phyloP scores from a whole-genome alignment of 1,140 invertebrate genomes.

The Plutomurus gul region DNA sequence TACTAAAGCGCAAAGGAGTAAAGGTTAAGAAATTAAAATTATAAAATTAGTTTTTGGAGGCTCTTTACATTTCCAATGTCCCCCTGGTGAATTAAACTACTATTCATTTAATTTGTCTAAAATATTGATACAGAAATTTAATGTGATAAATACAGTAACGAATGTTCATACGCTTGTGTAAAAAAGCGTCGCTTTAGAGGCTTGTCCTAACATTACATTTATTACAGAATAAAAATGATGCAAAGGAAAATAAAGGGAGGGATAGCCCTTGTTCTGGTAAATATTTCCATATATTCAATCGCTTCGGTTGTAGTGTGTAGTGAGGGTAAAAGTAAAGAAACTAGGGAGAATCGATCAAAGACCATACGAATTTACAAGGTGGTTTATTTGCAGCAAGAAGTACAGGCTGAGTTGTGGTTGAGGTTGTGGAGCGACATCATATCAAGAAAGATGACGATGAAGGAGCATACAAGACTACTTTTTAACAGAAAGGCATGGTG shows the following conservation, averaged over 20 bases:
- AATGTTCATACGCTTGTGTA: neutral
- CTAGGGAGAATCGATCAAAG: slow-evolving; percentile 23
- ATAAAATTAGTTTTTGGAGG: no score
- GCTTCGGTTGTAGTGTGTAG: neutral
- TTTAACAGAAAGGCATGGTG: neutral
- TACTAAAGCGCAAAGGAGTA: no score
- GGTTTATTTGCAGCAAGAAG: neutral
- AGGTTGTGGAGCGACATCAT: no score
- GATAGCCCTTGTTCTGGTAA: neutral
- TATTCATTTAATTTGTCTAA: neutral
- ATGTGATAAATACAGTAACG: no score
- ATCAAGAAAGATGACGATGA: no score
- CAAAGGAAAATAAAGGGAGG: neutral
- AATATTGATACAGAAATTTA: neutral
- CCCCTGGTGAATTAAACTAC: no score
- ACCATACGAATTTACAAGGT: neutral
- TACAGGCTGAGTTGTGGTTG: neutral
- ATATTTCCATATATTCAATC: slow-evolving; percentile 2
- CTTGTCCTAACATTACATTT: no score
- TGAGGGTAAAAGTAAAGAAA: neutral
- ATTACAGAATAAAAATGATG: neutral
- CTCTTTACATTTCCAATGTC: no score
- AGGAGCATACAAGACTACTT: no score
- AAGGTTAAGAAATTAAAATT: no score
- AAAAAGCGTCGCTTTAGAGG: neutral